phyloP scores from a whole-genome alignment of 2,113 vertebrate species.

The Macrotus californicus region DNA sequence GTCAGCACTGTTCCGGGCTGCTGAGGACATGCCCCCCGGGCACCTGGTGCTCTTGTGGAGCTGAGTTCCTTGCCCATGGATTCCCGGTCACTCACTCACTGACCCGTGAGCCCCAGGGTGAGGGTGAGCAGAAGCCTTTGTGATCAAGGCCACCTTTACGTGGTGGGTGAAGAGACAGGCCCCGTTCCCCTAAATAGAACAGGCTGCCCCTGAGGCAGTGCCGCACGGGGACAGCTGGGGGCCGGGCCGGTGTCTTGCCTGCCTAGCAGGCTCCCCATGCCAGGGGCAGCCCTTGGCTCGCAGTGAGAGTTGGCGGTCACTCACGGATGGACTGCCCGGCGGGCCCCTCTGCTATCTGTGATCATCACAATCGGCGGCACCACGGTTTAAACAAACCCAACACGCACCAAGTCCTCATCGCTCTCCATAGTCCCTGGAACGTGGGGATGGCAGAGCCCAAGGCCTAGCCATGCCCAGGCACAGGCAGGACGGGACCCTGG shows the following conservation, averaged over 20 bases:
- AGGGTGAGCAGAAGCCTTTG: neutral
- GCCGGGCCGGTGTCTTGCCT: no score
- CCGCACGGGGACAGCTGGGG: fast-evolving
- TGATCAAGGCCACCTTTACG: neutral
- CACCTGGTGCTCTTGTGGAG: neutral
- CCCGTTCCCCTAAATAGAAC: neutral
- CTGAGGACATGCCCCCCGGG: neutral
- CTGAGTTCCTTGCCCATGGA: neutral
- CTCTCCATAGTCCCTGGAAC: neutral
- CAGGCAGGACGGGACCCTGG: neutral
- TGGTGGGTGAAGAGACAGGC: neutral
- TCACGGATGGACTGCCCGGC: no score
- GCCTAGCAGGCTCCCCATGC: neutral
- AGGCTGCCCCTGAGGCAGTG: no score
- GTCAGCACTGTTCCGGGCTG: constrained; percentile 34
- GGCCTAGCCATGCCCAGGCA: neutral
- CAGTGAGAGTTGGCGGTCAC: no score
- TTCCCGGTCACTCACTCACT: neutral
- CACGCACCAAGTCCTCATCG: neutral
- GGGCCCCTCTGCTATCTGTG: neutral
- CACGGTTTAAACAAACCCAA: neutral
- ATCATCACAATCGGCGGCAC: no score
- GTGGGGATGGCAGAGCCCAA: neutral
- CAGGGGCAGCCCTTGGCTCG: fast-evolving
- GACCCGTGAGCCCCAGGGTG: neutral